Conservation (phyloP, 2,113 vertebrate species). For the Macroglossus sobrinus region DNA sequence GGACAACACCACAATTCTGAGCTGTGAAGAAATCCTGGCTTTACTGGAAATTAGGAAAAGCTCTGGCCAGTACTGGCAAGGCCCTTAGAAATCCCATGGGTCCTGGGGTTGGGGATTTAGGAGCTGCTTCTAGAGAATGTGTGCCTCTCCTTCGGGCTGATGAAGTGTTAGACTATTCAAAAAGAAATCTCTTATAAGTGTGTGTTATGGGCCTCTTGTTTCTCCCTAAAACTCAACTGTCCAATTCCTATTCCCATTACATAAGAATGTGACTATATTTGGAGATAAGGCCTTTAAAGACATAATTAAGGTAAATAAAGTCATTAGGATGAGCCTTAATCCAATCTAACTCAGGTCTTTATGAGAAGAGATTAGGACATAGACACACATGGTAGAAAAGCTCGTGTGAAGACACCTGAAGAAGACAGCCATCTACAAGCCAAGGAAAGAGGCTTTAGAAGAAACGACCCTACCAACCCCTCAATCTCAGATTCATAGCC, state of each 20-base stretch:
- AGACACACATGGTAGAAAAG: too few relatives aligned
- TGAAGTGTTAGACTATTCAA: neutral
- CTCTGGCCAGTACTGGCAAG: constrained; percentile 10
- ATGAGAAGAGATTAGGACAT: neutral
- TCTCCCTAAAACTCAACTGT: neutral
- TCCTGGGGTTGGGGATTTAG: neutral
- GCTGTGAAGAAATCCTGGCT: constrained; percentile 23
- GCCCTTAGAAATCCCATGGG: constrained; percentile 14
- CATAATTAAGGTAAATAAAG: neutral
- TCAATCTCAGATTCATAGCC: neutral
- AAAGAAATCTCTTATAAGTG: neutral
- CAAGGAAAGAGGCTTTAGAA: neutral
- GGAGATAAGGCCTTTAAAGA: neutral
- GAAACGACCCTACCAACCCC: neutral
- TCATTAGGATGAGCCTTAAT: neutral
- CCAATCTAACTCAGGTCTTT: neutral
- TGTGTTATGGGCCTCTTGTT: neutral
- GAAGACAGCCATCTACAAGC: neutral
- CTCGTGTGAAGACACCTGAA: neutral
- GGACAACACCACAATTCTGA: neutral
- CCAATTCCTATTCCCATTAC: neutral
- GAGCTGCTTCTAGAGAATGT: neutral
- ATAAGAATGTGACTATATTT: neutral
- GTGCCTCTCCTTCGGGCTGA: neutral
- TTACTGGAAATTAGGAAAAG: constrained; percentile 53